Evolutionary conservation across 1,140 invertebrate genomes (phyloP), one percentile per base, ranked within the genome.

Genomic region (Leptopilina boulardi): DNA sequence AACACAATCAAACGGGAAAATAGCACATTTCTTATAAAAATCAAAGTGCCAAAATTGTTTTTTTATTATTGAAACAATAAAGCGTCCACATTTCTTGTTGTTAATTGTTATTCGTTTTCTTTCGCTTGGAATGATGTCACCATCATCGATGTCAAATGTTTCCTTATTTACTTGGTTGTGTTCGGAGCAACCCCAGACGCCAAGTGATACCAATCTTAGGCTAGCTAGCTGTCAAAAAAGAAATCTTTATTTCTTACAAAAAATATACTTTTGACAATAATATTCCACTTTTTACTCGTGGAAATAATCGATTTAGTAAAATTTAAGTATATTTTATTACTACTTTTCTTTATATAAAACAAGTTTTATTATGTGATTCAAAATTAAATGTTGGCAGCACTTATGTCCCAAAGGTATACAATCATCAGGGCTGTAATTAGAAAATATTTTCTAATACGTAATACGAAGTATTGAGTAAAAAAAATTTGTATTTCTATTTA

Each of bases 91-190:
- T 66, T 30, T 66, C 15, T 66, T 34, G 59, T 66, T 23, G 59
- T 23, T 30, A 66, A 66, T 30, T 66, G 23, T 66, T 66, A 66
- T 66, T 66, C 59, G 59, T 66, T 66, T 66, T 59, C 21, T 66
- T 66, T 66, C 59, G 23, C 26, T 66, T 30, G 23, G 59, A n/a
- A 66, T 66, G 59, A 66, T 34, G 59, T 66, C 59, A 66, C 59
- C 59, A 23, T 66, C 59, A 66, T 66, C 59, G 59, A 66, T 66
- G 59, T 66, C 59, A 30, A 66, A 66, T 34, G 54, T 56, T 56
- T 56, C n/a, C 54, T 23, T 30, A 66, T 66, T 66, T 66, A 30
- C 59, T 30, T 66, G 59, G 59, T 30, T 23, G 21, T 26, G 59
- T 5, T 66, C 21, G 59, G 59, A 30, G n/a, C 23, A 30, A 15